Evolutionary conservation across 2,888 invertebrate species (phyloP).

Genomic region (Caenorhabditis sinica): DNA sequence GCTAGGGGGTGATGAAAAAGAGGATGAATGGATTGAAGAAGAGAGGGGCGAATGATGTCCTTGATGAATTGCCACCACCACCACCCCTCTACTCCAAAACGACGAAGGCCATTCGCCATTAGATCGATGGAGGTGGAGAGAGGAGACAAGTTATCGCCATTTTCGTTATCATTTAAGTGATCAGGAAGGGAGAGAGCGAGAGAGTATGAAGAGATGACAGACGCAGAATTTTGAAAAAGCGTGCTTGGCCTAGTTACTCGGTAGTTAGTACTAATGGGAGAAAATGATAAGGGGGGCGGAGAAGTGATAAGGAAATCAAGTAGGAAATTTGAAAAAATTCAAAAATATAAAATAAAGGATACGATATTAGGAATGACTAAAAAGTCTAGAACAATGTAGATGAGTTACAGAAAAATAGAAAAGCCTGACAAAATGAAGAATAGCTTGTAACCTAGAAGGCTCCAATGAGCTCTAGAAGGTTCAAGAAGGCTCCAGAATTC

Average conservation of each 20-base stretch:
- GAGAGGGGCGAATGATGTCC: slow-evolving; percentile 28
- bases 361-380: too few relatives aligned
- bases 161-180: slow-evolving; percentile 37
- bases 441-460: too few relatives aligned
- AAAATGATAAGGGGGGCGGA: slow-evolving; percentile 28
- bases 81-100: neutral
- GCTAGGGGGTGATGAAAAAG: neutral
- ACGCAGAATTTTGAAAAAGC: slow-evolving; percentile 5
- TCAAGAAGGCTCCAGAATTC: neutral
- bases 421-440: too few relatives aligned
- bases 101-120: slow-evolving; percentile 26
- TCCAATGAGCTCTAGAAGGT: neutral
- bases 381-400: too few relatives aligned
- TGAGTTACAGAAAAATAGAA: too few relatives aligned
- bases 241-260: slow-evolving; percentile 24
- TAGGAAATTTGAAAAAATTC: neutral
- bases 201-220: too few relatives aligned
- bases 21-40: neutral
- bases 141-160: slow-evolving; percentile 10
- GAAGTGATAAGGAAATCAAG: neutral
- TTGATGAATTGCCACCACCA: slow-evolving; percentile 45
- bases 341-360: neutral
- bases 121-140: neutral
- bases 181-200: neutral
- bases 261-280: slow-evolving; percentile 12